Base-by-base conservation (phyloP, 2,888 invertebrate species). In the Epistrophe eligans region DNA sequence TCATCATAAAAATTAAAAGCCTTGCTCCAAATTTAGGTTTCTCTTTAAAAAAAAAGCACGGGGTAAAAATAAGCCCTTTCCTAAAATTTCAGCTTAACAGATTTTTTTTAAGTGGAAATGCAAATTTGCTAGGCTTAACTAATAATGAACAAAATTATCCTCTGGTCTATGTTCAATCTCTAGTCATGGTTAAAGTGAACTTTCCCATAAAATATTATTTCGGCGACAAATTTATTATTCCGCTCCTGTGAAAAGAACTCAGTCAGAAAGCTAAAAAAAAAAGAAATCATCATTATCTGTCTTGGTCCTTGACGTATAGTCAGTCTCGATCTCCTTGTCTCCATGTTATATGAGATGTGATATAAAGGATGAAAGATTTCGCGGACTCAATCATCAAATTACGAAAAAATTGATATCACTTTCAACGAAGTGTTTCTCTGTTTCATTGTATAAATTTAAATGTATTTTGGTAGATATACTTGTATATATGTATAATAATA, bases 341-440 rank as follows among this genome's bases (percentile, higher is more conserved):
- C 40, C 62, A 43, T 62, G 40, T 15, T 40, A 24, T 24, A 4
- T 13, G 35, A 58, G 17, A 40, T 28, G 55, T 52, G 13, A 38
- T 38, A 60, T 60, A 38, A 60, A 38, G 60, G 38, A 60, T 40
- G 64, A 72, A 72, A 64, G 64, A 66, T 57, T 67, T 67, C 76
- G 76, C 67, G 76, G 60, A 70, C 52, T 74, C 40, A 50, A 28
- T 66, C 66, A 48, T 50, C 64, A 66, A 64, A 60, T 55, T 24
- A 45, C 15, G n/a, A 52, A 24, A n/a, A 79, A 62, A 58, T 62
- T 73, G 62, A 79, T 74, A 57, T 74, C 45, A 24, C 19, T 50
- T 66, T 48, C 32, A 48, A 40, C 10, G 28, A n/a, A n/a, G n/a
- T n/a, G n/a, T n/a, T 48, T 66, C 32, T 50, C 17, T 66, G 0